Conservation (phyloP, 2,113 vertebrate genomes). For the Chunga burmeisteri region DNA sequence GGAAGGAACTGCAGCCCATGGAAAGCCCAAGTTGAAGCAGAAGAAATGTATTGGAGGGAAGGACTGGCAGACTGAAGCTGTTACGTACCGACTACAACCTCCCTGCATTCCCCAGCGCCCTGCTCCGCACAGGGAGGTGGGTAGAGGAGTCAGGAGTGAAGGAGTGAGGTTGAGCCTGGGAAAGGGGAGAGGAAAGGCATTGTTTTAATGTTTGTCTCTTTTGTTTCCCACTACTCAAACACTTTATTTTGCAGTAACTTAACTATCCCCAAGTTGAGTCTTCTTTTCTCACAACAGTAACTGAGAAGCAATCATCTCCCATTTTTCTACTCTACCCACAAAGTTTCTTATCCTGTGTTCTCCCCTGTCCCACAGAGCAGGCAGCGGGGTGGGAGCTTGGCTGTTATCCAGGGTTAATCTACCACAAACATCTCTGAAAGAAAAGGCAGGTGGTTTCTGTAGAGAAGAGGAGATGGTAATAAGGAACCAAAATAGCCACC, state of each 20-base stretch:
- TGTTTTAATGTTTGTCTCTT: background rate
- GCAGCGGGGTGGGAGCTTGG: background rate
- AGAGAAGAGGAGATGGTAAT: background rate
- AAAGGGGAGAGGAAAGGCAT: background rate
- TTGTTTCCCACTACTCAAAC: background rate
- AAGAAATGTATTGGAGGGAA: background rate
- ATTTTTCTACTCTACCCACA: background rate
- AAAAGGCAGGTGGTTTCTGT: background rate
- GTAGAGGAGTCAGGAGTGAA: background rate
- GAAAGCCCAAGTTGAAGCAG: background rate
- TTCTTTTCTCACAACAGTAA: background rate
- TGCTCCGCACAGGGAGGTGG: rapidly evolving
- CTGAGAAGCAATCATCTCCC: background rate
- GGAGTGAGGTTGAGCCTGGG: background rate
- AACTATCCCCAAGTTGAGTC: background rate
- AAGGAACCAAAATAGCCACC: background rate
- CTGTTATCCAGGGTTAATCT: background rate
- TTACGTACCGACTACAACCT: background rate
- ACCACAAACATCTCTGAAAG: background rate
- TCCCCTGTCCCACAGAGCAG: background rate
- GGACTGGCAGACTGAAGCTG: background rate
- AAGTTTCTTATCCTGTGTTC: background rate
- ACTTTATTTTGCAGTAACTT: background rate
- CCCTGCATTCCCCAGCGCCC: no score
- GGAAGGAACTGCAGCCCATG: background rate